phyloP scores from a whole-genome alignment of 2,113 vertebrate species.

The Gila orcuttii region DNA sequence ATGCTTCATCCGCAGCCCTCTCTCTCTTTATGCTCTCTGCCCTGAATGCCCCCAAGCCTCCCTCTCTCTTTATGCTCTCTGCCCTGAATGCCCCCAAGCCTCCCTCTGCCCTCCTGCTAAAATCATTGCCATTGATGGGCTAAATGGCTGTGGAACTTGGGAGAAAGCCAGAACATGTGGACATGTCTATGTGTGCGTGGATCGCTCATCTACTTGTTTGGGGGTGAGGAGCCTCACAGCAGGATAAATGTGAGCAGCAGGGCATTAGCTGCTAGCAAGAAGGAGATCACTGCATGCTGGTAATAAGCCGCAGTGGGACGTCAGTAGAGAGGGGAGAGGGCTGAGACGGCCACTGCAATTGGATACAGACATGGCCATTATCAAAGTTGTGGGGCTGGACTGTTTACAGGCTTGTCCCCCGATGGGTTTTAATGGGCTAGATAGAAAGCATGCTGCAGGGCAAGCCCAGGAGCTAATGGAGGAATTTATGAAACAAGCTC shows the following conservation, averaged over 20 bases:
- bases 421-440: constrained; percentile 22
- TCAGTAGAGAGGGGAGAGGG: constrained; percentile 53
- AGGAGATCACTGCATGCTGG: constrained; percentile 59
- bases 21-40: neutral
- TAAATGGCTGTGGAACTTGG: constrained; percentile 10
- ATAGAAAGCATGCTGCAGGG: constrained; percentile 20
- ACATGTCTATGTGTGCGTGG: constrained; percentile 2
- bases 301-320: constrained; percentile 73
- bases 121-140: constrained; percentile 32
- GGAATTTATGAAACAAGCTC: constrained; percentile 12
- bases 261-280: constrained; percentile 45
- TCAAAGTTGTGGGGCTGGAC: constrained; percentile 1
- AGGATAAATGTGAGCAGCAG: constrained; percentile 62
- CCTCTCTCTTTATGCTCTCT: neutral
- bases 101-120: constrained; percentile 18
- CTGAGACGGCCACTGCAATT: constrained; percentile 38
- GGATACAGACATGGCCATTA: constrained; percentile 49
- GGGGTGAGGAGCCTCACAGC: constrained; percentile 69
- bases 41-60: neutral
- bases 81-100: neutral
- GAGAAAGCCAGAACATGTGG: constrained; percentile 4
- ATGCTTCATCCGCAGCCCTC: neutral
- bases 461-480: constrained; percentile 19
- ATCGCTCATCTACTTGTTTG: constrained; percentile 43
- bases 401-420: constrained; percentile 17